Conservation (phyloP, 2,797 vertebrate genomes). For the Caiman crocodilus region DNA sequence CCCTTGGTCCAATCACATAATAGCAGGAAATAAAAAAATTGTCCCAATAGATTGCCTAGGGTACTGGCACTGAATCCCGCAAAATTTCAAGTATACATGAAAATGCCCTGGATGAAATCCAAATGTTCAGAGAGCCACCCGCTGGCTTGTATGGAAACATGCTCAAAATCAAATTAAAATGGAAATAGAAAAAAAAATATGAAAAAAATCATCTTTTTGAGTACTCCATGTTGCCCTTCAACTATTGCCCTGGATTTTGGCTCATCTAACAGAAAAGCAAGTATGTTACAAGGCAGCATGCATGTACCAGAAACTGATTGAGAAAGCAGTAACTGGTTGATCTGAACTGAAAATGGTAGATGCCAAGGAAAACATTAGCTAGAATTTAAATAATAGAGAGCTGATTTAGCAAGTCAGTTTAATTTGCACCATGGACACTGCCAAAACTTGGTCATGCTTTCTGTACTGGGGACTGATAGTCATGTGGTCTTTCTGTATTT, state of each 20-base stretch:
- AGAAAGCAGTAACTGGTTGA: conserved; percentile 59
- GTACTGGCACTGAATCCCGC: conserved; percentile 8
- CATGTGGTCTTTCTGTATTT: conserved; percentile 41
- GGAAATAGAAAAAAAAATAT: neutral
- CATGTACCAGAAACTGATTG: conserved; percentile 38
- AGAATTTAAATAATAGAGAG: conserved; percentile 68
- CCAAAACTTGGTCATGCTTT: conserved; percentile 74
- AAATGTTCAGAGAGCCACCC: conserved; percentile 19
- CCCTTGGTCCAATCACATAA: conserved; percentile 21
- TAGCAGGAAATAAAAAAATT: conserved; percentile 56
- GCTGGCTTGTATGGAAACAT: conserved; percentile 44
- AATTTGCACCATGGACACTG: conserved; percentile 53
- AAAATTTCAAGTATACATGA: neutral
- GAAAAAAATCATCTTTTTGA: neutral
- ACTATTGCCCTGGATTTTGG: conserved; percentile 4
- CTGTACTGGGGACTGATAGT: conserved; percentile 68
- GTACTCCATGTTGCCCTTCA: neutral
- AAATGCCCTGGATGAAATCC: conserved; percentile 29
- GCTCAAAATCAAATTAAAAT: conserved; percentile 27
- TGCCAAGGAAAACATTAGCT: conserved; percentile 66
- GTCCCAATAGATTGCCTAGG: neutral
- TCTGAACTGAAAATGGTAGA: conserved; percentile 60
- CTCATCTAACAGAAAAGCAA: conserved; percentile 21
- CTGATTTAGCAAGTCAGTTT: conserved; percentile 44
- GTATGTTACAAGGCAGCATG: conserved; percentile 34